Percentiles rank a stretch among this genome's conserved stretches.
Conservation (phyloP, 2,888 invertebrate species). For the Pediacus dermestoides region DNA sequence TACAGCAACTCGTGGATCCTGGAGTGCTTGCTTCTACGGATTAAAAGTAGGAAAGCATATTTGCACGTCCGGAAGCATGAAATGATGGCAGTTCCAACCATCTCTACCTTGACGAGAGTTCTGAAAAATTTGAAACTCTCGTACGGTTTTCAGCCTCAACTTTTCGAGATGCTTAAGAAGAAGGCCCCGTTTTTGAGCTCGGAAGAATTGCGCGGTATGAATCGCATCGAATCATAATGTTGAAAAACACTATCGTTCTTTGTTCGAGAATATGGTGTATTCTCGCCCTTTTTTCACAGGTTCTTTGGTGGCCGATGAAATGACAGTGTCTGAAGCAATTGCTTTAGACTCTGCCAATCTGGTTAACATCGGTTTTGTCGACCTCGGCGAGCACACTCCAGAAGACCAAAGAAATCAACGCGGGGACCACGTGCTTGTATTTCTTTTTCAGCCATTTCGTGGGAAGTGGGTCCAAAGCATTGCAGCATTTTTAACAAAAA, state of each 20-base stretch:
- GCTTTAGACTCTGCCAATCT: conserved; percentile 21
- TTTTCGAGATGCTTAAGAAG: conserved; percentile 18
- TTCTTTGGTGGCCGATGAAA: conserved; percentile 27
- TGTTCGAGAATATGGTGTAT: no score
- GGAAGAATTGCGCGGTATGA: conserved; percentile 7
- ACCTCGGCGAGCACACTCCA: conserved; percentile 29
- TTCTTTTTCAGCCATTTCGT: conserved; percentile 27
- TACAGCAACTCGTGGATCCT: neutral
- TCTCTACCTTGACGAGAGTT: conserved; percentile 19
- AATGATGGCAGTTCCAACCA: conserved; percentile 19
- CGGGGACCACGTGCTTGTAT: conserved; percentile 32
- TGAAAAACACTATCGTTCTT: no score
- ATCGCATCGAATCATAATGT: no score
- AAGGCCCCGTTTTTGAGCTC: conserved; percentile 12
- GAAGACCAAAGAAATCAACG: conserved; percentile 12
- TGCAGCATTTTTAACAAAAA: conserved; percentile 29
- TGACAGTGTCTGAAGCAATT: conserved; percentile 24
- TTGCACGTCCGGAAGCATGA: conserved; percentile 16
- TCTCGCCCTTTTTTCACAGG: no score
- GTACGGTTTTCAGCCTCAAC: conserved; percentile 22
- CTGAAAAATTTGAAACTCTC: conserved; percentile 19
- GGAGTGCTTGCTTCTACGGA: neutral
- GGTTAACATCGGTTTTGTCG: conserved; percentile 24
- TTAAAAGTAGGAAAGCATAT: conserved; percentile 20
- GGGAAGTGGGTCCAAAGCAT: conserved; percentile 31